phyloP scores from a whole-genome alignment of 2,888 invertebrate species.

The Entomobrya proxima region DNA sequence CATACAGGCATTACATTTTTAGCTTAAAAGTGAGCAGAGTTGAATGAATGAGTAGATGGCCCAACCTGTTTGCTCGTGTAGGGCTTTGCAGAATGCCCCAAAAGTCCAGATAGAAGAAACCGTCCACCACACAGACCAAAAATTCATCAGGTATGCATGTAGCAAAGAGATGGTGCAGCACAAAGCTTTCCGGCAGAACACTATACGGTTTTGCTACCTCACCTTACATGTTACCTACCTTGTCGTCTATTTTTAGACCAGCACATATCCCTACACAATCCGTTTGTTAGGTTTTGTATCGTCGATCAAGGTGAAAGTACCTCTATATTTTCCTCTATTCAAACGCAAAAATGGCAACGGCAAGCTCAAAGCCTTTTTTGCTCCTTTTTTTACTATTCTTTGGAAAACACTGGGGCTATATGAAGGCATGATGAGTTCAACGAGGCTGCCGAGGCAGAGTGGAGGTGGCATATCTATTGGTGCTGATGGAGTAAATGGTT shows the following conservation, averaged over 20 bases:
- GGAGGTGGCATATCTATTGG: neutral
- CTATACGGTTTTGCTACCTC: neutral
- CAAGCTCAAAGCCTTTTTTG: neutral
- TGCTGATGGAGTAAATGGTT: slow-evolving; percentile 10
- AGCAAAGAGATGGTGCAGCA: neutral
- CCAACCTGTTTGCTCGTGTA: slow-evolving; percentile 45
- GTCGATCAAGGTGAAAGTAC: slow-evolving; percentile 57
- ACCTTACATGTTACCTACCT: neutral
- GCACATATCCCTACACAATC: neutral
- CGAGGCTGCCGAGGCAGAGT: neutral
- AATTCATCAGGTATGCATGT: neutral
- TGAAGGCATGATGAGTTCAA: slow-evolving; percentile 21
- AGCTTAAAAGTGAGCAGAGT: neutral
- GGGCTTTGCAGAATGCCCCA: slow-evolving; percentile 25
- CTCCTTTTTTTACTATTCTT: neutral
- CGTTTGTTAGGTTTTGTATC: slow-evolving; percentile 9
- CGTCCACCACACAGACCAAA: neutral
- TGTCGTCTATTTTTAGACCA: slow-evolving; percentile 48
- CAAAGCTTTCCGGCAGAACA: neutral
- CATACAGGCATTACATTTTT: neutral
- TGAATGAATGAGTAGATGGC: neutral
- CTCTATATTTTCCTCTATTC: neutral
- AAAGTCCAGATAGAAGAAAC: neutral
- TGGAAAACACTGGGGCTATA: neutral
- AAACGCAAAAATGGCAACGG: too few relatives aligned